A percentile compares a stretch with the other conserved stretches of the same genome.
phyloP scores from a whole-genome alignment of 2,113 vertebrate species.

The Murina feae region DNA sequence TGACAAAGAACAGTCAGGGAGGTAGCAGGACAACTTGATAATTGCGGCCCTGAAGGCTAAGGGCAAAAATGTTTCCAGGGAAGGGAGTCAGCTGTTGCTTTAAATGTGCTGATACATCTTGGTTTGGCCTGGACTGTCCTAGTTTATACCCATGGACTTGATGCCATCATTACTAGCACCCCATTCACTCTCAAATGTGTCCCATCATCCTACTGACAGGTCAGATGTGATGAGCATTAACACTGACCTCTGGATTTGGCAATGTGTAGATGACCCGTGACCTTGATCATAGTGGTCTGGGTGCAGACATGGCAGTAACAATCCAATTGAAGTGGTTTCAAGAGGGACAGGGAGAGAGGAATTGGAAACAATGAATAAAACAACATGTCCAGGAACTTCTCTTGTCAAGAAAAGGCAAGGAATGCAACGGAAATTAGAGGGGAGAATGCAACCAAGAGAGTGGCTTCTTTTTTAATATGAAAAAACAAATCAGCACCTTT shows the following conservation, averaged over 20 bases:
- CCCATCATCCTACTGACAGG: background rate
- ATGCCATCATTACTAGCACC: background rate
- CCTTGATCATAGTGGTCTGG: background rate
- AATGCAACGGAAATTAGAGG: background rate
- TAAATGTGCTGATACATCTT: background rate
- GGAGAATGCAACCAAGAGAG: background rate
- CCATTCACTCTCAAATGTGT: background rate
- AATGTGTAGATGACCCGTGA: background rate
- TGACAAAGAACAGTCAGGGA: background rate
- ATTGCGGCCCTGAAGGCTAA: background rate
- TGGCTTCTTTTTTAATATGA: background rate
- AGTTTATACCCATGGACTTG: background rate
- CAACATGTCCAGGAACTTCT: background rate
- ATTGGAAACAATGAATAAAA: background rate
- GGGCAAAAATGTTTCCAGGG: background rate
- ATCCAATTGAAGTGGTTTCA: background rate
- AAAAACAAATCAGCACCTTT: background rate
- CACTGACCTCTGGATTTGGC: background rate
- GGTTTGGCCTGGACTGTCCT: background rate
- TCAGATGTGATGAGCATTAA: background rate
- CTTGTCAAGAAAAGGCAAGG: background rate
- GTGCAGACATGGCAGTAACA: background rate
- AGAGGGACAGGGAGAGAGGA: background rate
- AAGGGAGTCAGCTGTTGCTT: background rate
- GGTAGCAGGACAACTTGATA: background rate